Percentiles rank a stretch among this genome's conserved stretches.
Evolutionary conservation across 2,888 invertebrate genomes (phyloP).

Genomic region (Phasia obesa): DNA sequence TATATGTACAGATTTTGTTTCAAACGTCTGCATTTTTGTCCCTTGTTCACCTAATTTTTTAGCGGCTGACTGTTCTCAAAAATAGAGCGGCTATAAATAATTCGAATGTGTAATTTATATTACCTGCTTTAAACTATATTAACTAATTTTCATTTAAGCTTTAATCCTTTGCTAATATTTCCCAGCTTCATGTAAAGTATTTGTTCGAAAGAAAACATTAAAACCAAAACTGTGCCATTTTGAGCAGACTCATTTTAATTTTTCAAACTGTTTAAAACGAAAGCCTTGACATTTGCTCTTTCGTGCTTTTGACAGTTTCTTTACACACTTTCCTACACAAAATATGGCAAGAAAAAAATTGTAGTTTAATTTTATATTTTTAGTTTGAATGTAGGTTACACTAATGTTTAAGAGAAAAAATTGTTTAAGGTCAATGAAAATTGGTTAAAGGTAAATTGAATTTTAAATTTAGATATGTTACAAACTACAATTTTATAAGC

Average conservation of each 20-base stretch:
- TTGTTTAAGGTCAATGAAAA: too few relatives aligned
- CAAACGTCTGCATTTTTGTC: too few relatives aligned
- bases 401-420: not conserved
- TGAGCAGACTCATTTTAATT: slow-evolving; percentile 38
- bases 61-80: too few relatives aligned
- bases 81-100: too few relatives aligned
- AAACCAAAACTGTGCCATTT: slow-evolving; percentile 28
- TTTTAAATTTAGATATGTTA: too few relatives aligned
- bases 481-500: too few relatives aligned
- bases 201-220: not conserved
- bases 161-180: slow-evolving; percentile 18
- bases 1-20: too few relatives aligned
- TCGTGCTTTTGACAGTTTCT: slow-evolving; percentile 23
- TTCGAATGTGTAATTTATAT: too few relatives aligned
- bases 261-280: not conserved
- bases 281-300: slow-evolving; percentile 56
- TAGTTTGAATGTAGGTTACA: not conserved
- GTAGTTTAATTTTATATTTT: not conserved
- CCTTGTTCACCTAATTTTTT: too few relatives aligned
- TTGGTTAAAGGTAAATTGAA: too few relatives aligned
- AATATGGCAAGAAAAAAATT: slow-evolving; percentile 1
- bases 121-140: too few relatives aligned
- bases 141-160: too few relatives aligned
- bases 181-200: slow-evolving; percentile 17
- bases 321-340: not conserved